These are phyloP conservation scores for Melanotus villosus DNA, from an alignment of 2,888 invertebrate genomes.

Conservation along the genomic window DNA sequence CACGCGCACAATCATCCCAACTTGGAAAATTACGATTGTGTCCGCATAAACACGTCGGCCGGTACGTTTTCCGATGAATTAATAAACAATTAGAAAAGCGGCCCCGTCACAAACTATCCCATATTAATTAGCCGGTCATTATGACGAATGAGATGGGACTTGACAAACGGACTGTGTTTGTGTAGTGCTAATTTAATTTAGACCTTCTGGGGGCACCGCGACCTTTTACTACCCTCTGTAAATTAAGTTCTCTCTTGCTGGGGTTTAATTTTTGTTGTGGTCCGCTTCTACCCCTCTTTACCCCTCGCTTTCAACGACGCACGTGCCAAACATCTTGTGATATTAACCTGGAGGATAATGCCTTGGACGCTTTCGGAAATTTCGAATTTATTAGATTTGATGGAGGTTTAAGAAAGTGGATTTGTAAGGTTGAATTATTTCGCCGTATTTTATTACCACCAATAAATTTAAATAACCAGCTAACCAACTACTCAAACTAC, in stretches of 20 bases:
- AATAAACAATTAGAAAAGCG: conserved; percentile 12
- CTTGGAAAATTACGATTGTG: conserved; percentile 22
- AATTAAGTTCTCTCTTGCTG: conserved; percentile 24
- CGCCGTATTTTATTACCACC: no score
- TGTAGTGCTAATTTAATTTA: conserved; percentile 18
- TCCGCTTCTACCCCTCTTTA: no score
- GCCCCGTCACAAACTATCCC: not conserved
- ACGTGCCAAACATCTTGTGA: conserved; percentile 13
- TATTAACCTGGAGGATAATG: no score
- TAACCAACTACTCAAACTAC: no score
- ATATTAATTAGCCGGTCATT: conserved; percentile 32
- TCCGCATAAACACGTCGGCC: conserved; percentile 27
- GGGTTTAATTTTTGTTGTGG: conserved; percentile 25
- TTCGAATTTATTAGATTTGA: no score
- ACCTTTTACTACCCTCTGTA: conserved; percentile 23
- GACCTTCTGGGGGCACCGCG: conserved; percentile 9
- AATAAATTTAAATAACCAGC: no score
- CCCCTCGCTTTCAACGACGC: no score
- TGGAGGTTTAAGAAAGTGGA: no score
- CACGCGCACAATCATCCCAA: conserved; percentile 30
- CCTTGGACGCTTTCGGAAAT: no score
- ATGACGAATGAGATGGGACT: conserved; percentile 17
- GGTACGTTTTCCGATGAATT: conserved; percentile 10
- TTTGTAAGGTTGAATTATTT: no score
- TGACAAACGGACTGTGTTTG: conserved; percentile 7